Conservation (phyloP, 2,113 vertebrate genomes). For the Vicugna pacos region DNA sequence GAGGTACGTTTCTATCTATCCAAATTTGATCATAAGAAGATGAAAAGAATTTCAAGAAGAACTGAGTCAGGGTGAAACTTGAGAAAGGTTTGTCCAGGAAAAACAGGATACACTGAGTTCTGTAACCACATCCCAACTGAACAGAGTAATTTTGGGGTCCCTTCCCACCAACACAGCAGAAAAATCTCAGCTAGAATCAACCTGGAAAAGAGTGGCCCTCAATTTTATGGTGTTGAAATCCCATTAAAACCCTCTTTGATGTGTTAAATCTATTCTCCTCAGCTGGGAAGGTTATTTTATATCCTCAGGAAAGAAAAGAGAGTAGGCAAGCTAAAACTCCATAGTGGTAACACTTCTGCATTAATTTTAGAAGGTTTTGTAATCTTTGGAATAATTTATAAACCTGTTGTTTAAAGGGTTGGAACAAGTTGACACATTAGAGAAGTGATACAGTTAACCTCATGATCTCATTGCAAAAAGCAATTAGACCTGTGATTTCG, state of each 20-base stretch:
- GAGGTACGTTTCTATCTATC: neutral
- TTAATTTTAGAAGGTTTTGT: neutral
- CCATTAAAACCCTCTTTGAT: neutral
- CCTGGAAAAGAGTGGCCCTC: neutral
- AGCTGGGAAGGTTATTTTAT: neutral
- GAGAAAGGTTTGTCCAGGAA: neutral
- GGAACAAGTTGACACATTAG: neutral
- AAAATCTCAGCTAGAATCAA: neutral
- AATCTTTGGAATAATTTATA: neutral
- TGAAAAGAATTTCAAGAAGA: neutral
- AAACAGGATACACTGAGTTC: neutral
- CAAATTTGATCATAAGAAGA: neutral
- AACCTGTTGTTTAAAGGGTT: neutral
- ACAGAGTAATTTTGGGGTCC: neutral
- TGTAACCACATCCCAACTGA: neutral
- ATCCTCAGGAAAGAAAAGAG: neutral
- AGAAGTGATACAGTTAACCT: neutral
- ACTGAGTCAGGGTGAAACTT: neutral
- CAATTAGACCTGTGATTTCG: neutral
- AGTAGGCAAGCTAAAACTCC: neutral
- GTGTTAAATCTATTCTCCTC: neutral
- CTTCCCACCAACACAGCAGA: neutral
- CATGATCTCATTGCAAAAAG: neutral
- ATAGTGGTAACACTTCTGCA: neutral
- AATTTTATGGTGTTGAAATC: neutral